These are phyloP conservation scores for Scaptomyza parva DNA, from an alignment of 2,888 invertebrate species.

Conservation along the genomic window DNA sequence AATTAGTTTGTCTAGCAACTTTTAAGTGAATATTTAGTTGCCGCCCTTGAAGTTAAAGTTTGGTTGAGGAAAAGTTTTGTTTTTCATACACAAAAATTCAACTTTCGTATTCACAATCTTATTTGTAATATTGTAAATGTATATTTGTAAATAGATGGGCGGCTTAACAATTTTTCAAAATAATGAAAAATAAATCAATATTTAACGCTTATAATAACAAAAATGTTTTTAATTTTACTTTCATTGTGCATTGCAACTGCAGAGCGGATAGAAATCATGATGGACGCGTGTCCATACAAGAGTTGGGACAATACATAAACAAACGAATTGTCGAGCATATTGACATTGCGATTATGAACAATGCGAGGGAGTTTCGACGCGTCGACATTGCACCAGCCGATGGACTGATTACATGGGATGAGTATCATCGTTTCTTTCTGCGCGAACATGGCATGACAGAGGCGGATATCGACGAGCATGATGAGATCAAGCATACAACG, in stretches of 20 bases:
- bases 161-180: background rate
- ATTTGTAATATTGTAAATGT: too few species aligned
- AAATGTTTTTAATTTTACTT: background rate
- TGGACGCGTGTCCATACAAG: conserved; percentile 87
- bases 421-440: conserved; percentile 91
- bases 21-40: too few species aligned
- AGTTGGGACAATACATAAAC: conserved; percentile 89
- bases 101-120: background rate
- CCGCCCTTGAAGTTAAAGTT: too few species aligned
- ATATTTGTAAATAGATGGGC: too few species aligned
- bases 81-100: background rate
- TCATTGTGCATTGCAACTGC: conserved; percentile 57
- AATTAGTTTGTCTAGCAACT: too few species aligned
- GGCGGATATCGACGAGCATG: conserved; percentile 88
- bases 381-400: conserved; percentile 89
- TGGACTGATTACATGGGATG: conserved; percentile 90
- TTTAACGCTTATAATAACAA: background rate
- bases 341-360: conserved; percentile 88
- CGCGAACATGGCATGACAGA: conserved; percentile 89
- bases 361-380: conserved; percentile 88
- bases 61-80: background rate
- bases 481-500: conserved; percentile 88
- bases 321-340: conserved; percentile 89
- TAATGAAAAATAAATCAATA: background rate
- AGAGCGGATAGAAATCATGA: conserved; percentile 88